phyloP scores from a whole-genome alignment of 2,888 invertebrate genomes.

The Plebejus melissa region DNA sequence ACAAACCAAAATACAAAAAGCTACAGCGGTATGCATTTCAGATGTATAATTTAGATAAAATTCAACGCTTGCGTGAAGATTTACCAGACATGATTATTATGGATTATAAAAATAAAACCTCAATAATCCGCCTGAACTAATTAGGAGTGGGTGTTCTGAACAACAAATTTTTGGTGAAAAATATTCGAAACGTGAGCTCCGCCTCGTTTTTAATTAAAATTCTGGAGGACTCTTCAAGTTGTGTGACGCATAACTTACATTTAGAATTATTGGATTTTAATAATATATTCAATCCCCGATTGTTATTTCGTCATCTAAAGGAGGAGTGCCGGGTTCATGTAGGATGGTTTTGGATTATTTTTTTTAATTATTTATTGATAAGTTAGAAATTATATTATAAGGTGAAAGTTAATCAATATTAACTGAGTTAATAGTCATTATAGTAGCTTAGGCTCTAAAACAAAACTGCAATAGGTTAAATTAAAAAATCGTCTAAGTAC shows the following conservation, averaged over 20 bases:
- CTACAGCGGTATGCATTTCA: too few relatives aligned
- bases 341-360: not conserved
- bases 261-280: not conserved
- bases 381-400: too few relatives aligned
- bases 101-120: not conserved
- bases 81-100: too few relatives aligned
- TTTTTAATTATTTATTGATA: not conserved
- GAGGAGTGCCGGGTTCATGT: not conserved
- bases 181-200: constrained; percentile 2
- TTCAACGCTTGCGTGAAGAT: too few relatives aligned
- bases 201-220: constrained; percentile 1
- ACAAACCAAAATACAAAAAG: too few relatives aligned
- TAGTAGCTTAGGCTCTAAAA: too few relatives aligned
- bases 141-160: constrained; percentile 17
- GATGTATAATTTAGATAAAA: too few relatives aligned
- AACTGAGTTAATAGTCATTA: too few relatives aligned
- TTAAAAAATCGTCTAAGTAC: too few relatives aligned
- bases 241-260: constrained; percentile 19
- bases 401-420: too few relatives aligned
- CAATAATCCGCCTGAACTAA: not conserved
- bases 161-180: constrained; percentile 4
- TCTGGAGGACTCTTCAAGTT: constrained; percentile 9
- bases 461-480: too few relatives aligned
- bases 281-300: not conserved
- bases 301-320: not conserved